A percentile compares a stretch with the other conserved stretches of the same genome.
phyloP scores from a whole-genome alignment of 2,888 invertebrate genomes.

The Lasioglossum marginatum region DNA sequence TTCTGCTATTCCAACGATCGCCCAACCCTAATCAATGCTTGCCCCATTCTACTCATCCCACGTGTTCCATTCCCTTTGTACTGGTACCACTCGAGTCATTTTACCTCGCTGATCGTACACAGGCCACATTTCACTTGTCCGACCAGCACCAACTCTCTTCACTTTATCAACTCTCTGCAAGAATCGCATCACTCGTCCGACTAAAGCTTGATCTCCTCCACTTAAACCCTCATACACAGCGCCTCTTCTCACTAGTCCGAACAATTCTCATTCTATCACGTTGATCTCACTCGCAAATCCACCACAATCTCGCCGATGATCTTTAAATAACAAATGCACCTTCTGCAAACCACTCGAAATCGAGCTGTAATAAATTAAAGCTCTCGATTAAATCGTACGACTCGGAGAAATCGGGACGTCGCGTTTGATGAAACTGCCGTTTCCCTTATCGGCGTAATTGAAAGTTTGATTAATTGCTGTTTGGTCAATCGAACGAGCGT shows the following conservation, averaged over 20 bases:
- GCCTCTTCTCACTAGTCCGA: background rate
- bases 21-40: background rate
- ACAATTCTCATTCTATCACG: background rate
- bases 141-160: background rate
- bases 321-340: background rate
- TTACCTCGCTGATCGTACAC: background rate
- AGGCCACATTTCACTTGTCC: background rate
- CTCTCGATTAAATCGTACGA: background rate
- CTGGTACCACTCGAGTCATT: background rate
- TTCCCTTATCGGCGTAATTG: conserved; percentile 18
- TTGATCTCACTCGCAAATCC: background rate
- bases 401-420: background rate
- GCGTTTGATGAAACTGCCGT: background rate
- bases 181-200: background rate
- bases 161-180: background rate
- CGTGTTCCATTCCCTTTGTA: background rate
- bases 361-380: background rate
- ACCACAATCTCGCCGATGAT: background rate
- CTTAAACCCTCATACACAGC: conserved; percentile 1
- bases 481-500: conserved; percentile 22
- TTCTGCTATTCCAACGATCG: background rate
- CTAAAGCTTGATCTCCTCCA: background rate
- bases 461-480: conserved; percentile 26
- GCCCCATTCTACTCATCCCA: background rate
- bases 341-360: background rate